phyloP scores from a whole-genome alignment of 2,888 invertebrate genomes.

The Mongoloraphidia duomilia region DNA sequence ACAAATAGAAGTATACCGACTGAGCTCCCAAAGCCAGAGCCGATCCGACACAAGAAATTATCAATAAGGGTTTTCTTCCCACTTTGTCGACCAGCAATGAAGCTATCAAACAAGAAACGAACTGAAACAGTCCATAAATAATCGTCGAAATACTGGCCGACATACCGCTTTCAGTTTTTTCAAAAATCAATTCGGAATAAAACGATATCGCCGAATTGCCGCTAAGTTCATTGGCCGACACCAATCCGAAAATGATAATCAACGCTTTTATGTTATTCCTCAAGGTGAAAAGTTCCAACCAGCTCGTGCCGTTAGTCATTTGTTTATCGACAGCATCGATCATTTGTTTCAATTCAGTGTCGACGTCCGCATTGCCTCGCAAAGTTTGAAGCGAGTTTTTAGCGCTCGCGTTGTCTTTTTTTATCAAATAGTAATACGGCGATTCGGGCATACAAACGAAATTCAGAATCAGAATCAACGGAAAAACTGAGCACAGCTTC shows the following conservation, averaged over 20 bases:
- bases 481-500: slow-evolving; percentile 38
- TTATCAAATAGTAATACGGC: slow-evolving; percentile 32
- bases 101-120: slow-evolving; percentile 39
- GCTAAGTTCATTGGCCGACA: slow-evolving; percentile 8
- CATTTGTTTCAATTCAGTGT: slow-evolving; percentile 8
- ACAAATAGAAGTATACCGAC: slow-evolving; percentile 24
- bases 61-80: slow-evolving; percentile 46
- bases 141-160: slow-evolving; percentile 40
- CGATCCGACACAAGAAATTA: slow-evolving; percentile 38
- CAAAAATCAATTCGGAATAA: slow-evolving; percentile 48
- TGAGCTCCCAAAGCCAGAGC: slow-evolving; percentile 22
- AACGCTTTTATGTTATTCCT: slow-evolving; percentile 11
- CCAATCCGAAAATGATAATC: slow-evolving; percentile 8
- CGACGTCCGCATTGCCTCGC: slow-evolving; percentile 30
- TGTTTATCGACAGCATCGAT: slow-evolving; percentile 5
- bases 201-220: slow-evolving; percentile 41
- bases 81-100: slow-evolving; percentile 45
- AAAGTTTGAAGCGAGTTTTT: slow-evolving; percentile 37
- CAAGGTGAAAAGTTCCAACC: slow-evolving; percentile 6
- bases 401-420: slow-evolving; percentile 28
- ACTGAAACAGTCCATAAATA: slow-evolving; percentile 41
- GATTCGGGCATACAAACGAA: slow-evolving; percentile 52
- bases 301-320: slow-evolving; percentile 6
- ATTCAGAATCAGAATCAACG: slow-evolving; percentile 38
- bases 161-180: slow-evolving; percentile 30